phyloP scores from a whole-genome alignment of 2,888 invertebrate species.

The Erebia palarica region DNA sequence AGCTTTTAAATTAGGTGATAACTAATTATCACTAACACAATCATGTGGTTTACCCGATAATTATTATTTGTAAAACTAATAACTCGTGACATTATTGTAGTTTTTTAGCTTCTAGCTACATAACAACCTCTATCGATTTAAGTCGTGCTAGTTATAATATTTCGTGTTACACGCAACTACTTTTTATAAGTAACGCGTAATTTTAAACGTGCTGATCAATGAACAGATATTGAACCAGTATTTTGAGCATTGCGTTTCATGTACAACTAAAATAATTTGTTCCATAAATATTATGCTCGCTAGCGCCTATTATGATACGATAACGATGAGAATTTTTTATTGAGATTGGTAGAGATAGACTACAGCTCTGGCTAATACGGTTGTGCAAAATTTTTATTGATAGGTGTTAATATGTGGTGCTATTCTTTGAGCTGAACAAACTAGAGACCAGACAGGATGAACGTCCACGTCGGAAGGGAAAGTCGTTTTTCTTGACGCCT shows the following conservation, averaged over 20 bases:
- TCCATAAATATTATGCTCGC: too few species aligned
- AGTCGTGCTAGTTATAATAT: constrained; percentile 53
- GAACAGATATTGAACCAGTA: constrained; percentile 22
- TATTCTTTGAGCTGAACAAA: too few species aligned
- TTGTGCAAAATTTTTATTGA: too few species aligned
- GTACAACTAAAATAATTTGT: too few species aligned
- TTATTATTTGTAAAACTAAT: constrained; percentile 12
- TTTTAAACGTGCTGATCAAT: constrained; percentile 19
- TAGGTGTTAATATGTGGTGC: too few species aligned
- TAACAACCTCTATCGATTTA: constrained; percentile 49
- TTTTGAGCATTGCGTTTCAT: neutral
- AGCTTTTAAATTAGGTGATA: neutral
- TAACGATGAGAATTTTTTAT: too few species aligned
- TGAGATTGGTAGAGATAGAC: too few species aligned
- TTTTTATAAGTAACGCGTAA: constrained; percentile 26
- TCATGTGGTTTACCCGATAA: neutral
- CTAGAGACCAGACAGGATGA: too few species aligned
- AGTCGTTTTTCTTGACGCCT: too few species aligned
- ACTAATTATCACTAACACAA: neutral
- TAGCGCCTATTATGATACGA: too few species aligned
- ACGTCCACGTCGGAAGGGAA: too few species aligned
- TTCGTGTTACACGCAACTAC: constrained; percentile 59
- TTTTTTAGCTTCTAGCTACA: constrained; percentile 28
- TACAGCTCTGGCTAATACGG: too few species aligned
- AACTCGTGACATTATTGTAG: constrained; percentile 23